Evolutionary conservation across 2,113 vertebrate species (phyloP), one percentile per base, ranked within the genome.

Genomic region (Ceyx cyanopectus): DNA sequence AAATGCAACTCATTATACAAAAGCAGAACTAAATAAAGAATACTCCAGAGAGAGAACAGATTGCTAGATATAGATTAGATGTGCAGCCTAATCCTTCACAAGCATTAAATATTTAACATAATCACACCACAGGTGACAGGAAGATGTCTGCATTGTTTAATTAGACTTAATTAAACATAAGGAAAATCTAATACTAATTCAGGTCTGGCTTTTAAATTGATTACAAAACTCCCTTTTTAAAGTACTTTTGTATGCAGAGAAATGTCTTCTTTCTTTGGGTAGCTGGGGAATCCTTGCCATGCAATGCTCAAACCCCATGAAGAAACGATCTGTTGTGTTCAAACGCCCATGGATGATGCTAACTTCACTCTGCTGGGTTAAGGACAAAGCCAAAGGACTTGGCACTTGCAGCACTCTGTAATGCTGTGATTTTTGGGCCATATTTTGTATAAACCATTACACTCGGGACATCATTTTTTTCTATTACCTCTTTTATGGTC

Each of bases 81-180:
- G 96, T 66, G 50, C 97, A 95, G 96, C 48, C 94, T 97, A 97
- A 97, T 97, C 97, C 96, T 97, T 97, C 97, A 96, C 81, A 87
- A 65, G 92, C 97, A 97, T 98, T 98, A 98, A 98, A 98, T 97
- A 98, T 98, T 98, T 97, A 98, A 95, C 96, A 94, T 95, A 95
- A 97, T 97, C 89, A 87, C 93, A 91, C 91, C 96, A 67, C 97
- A 97, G 97, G 97, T 98, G 97, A 97, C 96, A 96, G 93, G 94
- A 95, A 97, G 95, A 97, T 92, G 95, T 96, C 92, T 91, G 97
- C 95, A 97, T 97, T 97, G 96, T 98, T 98, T 98, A 98, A 98
- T 97, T 97, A 97, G 96, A 95, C 95, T 98, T 98, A 98, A 98
- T 98, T 97, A 98, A 97, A 97, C 96, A 97, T 96, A 96, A 96